These are phyloP conservation scores for Clinocottus analis DNA, from an alignment of 2,113 vertebrate species.

Conservation along the genomic window DNA sequence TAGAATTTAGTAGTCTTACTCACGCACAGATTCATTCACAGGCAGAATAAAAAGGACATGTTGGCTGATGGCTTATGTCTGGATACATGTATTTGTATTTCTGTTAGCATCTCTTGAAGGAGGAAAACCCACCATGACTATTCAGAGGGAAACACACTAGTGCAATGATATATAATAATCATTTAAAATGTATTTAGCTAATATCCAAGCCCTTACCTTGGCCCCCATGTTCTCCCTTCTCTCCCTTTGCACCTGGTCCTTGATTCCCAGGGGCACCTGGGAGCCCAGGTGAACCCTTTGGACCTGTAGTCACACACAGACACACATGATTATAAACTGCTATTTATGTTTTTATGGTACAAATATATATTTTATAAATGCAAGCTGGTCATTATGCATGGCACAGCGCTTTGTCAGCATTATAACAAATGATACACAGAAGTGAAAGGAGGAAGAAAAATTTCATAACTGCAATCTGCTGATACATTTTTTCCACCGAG, in stretches of 20 bases:
- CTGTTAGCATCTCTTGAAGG: not conserved
- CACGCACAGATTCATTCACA: too few species aligned
- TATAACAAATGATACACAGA: not conserved
- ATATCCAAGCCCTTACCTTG: constrained; percentile 28
- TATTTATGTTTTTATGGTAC: not conserved
- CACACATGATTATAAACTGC: not conserved
- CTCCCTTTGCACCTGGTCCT: constrained; percentile 58
- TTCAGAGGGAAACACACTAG: too few species aligned
- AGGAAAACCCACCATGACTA: not conserved
- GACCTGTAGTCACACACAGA: constrained; percentile 34
- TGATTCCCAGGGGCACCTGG: constrained; percentile 35
- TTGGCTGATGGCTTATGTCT: not conserved
- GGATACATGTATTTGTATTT: not conserved
- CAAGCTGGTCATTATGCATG: not conserved
- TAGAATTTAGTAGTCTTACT: too few species aligned
- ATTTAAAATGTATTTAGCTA: not conserved
- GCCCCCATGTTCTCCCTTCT: constrained; percentile 42
- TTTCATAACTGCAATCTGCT: constrained; percentile 24
- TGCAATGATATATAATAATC: not conserved
- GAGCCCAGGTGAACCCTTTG: constrained; percentile 16
- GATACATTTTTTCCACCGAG: constrained; percentile 4
- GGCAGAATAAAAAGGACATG: not conserved
- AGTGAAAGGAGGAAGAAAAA: constrained; percentile 48
- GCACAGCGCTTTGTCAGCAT: constrained; percentile 12
- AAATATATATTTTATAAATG: not conserved